Conservation (phyloP, 2,888 invertebrate genomes). For the Melanargia galathea region DNA sequence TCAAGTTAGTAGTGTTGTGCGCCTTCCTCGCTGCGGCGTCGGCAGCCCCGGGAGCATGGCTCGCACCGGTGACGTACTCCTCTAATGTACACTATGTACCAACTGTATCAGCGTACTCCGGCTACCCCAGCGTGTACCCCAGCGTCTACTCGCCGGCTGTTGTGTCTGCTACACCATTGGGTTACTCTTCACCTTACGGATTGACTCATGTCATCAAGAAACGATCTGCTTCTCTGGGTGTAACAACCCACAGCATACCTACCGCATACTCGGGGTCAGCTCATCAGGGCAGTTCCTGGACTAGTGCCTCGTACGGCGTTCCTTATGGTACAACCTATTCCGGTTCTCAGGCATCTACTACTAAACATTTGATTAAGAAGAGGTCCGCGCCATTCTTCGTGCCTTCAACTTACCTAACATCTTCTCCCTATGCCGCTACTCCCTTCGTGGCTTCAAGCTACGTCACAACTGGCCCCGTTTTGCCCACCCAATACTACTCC, state of each 20-base stretch:
- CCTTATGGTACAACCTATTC: constrained; percentile 47
- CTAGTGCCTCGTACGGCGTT: constrained; percentile 27
- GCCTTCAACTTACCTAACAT: constrained; percentile 45
- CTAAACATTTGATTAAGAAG: constrained; percentile 67
- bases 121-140: constrained; percentile 38
- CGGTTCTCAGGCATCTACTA: constrained; percentile 43
- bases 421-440: constrained; percentile 50
- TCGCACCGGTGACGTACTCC: constrained; percentile 30
- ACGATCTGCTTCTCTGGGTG: constrained; percentile 35
- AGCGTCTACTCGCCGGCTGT: constrained; percentile 45
- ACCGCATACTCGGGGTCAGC: constrained; percentile 37
- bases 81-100: constrained; percentile 32
- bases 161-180: constrained; percentile 39
- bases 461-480: constrained; percentile 50
- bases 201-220: constrained; percentile 45
- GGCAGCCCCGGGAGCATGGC: constrained; percentile 49
- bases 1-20: constrained; percentile 71
- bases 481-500: constrained; percentile 43
- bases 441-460: constrained; percentile 40
- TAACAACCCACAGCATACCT: constrained; percentile 31
- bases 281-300: constrained; percentile 36
- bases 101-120: constrained; percentile 40
- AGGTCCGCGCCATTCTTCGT: constrained; percentile 56
- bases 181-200: constrained; percentile 44
- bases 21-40: constrained; percentile 73